Evolutionary conservation across 2,113 vertebrate species (phyloP).

Genomic region (Syrrhaptes paradoxus): DNA sequence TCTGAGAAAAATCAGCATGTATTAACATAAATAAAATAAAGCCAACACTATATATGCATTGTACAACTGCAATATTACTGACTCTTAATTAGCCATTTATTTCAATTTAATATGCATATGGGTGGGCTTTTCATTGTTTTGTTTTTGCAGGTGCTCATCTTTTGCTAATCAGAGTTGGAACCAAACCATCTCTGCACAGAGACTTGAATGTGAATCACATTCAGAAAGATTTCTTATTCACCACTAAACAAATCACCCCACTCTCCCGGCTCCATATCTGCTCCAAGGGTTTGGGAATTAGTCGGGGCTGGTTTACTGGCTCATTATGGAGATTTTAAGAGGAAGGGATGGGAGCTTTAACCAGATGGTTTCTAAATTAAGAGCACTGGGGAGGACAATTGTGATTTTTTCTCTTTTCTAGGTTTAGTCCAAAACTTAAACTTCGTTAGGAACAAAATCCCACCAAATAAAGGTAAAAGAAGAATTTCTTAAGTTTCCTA

Average conservation of each 20-base stretch:
- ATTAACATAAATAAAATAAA: background rate
- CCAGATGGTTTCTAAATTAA: background rate
- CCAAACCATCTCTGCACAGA: background rate
- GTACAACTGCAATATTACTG: background rate
- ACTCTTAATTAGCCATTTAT: background rate
- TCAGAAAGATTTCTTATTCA: background rate
- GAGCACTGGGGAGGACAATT: background rate
- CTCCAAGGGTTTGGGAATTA: background rate
- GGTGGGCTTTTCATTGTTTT: background rate
- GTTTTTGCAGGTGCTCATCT: background rate
- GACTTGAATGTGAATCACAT: background rate
- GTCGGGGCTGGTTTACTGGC: background rate
- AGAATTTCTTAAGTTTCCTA: background rate
- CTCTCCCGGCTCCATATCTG: background rate
- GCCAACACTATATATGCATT: background rate
- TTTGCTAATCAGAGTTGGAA: background rate
- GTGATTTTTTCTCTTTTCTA: background rate
- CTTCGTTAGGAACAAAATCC: background rate
- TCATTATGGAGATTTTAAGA: background rate
- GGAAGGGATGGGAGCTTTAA: background rate
- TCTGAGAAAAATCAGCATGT: background rate
- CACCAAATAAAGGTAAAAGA: background rate
- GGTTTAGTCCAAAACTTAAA: background rate
- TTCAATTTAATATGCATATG: background rate
- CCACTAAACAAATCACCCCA: background rate